Conservation (phyloP, 2,888 invertebrate species). For the Dynastes maya region DNA sequence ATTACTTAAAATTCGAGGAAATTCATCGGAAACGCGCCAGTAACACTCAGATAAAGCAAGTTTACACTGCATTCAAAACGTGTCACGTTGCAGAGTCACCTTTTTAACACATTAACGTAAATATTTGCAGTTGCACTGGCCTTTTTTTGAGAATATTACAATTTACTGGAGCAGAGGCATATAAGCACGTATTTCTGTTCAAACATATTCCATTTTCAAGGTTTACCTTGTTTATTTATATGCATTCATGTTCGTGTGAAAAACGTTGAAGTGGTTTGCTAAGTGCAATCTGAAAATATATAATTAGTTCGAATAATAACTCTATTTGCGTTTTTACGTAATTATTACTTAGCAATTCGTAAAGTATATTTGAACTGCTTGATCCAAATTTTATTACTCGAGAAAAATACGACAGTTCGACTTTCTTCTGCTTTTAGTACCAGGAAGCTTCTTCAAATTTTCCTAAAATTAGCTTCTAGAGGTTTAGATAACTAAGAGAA, state of each 20-base stretch:
- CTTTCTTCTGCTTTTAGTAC: too few relatives aligned
- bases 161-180: not conserved
- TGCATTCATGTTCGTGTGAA: not conserved
- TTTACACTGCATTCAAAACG: conserved; percentile 22
- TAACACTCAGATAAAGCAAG: conserved; percentile 2
- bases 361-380: too few relatives aligned
- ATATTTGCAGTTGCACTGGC: conserved; percentile 28
- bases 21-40: not conserved
- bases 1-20: conserved; percentile 3
- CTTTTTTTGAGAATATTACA: conserved; percentile 12
- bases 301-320: too few relatives aligned
- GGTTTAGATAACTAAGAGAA: not conserved
- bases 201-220: not conserved
- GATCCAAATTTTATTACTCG: too few relatives aligned
- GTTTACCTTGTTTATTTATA: not conserved
- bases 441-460: too few relatives aligned
- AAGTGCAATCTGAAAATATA: not conserved
- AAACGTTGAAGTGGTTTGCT: not conserved
- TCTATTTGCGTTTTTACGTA: too few relatives aligned
- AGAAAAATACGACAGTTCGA: too few relatives aligned
- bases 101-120: conserved; percentile 28
- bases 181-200: not conserved
- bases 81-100: conserved; percentile 1
- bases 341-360: too few relatives aligned
- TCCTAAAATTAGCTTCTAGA: not conserved